A percentile compares a stretch with the other conserved stretches of the same genome.
phyloP scores from a whole-genome alignment of 2,888 invertebrate genomes.

The Thymelicus sylvestris region DNA sequence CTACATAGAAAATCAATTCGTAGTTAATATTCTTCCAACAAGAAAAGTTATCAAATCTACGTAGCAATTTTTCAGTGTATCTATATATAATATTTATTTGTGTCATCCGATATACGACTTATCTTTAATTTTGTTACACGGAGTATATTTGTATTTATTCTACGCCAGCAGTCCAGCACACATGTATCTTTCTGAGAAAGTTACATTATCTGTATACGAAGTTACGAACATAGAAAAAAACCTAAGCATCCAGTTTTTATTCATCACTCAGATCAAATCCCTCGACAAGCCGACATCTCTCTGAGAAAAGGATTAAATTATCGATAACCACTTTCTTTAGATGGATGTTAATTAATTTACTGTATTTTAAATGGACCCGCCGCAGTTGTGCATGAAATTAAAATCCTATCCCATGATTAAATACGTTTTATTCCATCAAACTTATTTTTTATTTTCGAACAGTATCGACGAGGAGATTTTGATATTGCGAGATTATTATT shows the following conservation, averaged over 20 bases:
- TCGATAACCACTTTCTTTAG: conserved; percentile 31
- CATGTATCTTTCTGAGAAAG: no score
- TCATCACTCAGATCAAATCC: conserved; percentile 3
- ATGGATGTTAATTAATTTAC: conserved; percentile 25
- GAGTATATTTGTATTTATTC: no score
- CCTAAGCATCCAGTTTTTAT: conserved; percentile 1
- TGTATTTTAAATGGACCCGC: conserved; percentile 22
- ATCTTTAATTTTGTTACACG: no score
- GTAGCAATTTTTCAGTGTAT: no score
- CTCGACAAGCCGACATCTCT: conserved; percentile 51
- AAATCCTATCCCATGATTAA: not conserved
- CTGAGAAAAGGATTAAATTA: conserved; percentile 49
- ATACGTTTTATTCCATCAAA: not conserved
- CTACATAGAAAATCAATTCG: no score
- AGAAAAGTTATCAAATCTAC: no score
- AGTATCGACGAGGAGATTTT: not conserved
- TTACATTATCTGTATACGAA: no score
- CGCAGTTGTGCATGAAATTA: conserved; percentile 2
- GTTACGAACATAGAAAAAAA: not conserved
- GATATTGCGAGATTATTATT: no score
- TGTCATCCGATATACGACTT: no score
- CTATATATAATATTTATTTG: no score
- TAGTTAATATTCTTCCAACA: no score
- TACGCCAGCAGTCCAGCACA: no score
- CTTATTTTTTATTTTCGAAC: not conserved